Base-by-base conservation (phyloP, 2,113 vertebrate species). In the Lutjanus erythropterus region DNA sequence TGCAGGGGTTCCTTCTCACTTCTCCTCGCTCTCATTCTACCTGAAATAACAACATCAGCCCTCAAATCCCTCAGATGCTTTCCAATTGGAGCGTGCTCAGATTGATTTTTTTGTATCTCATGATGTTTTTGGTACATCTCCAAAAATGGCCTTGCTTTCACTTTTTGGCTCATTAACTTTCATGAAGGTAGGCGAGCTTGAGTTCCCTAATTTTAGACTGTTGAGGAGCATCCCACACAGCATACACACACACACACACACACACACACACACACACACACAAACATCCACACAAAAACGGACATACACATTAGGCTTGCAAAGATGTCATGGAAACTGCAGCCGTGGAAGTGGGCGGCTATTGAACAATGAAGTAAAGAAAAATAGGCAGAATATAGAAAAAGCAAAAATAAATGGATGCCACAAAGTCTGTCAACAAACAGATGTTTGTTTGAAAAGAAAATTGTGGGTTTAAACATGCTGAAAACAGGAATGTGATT, bases 321-420 rank as follows among this genome's bases (percentile, higher is more conserved):
- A 41, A 47, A 76, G 67, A 82, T 80, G 52, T 73, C 84, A 76
- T 76, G 65, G 85, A 83, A 77, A 85, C 73, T 69, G 74, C 59
- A 75, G 47, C 9, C 2, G 11, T 23, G 67, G 46, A 31, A 12
- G 68, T 55, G 71, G 78, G 66, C 7, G 50, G 27, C 19, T 9
- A 15, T 12, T 53, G 53, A 67, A 35, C 23, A 31, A n/a, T 6
- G 67, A 23, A 46, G 21, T 18, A 19, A 37, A 23, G 8, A 19
- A n/a, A 49, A 69, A 50, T 15, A 18, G 8, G 16, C 29, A 27
- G 35, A 53, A 76, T 18, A 61, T 8, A 61, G 5, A 33, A 27
- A 39, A 64, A 78, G 1, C 21, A 41, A 62, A 59, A 62, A 9
- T 67, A 29, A 55, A 6, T 53, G 23, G 21, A 33, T n/a, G n/a